Conservation (phyloP, 2,113 vertebrate genomes). For the Nibea albiflora region DNA sequence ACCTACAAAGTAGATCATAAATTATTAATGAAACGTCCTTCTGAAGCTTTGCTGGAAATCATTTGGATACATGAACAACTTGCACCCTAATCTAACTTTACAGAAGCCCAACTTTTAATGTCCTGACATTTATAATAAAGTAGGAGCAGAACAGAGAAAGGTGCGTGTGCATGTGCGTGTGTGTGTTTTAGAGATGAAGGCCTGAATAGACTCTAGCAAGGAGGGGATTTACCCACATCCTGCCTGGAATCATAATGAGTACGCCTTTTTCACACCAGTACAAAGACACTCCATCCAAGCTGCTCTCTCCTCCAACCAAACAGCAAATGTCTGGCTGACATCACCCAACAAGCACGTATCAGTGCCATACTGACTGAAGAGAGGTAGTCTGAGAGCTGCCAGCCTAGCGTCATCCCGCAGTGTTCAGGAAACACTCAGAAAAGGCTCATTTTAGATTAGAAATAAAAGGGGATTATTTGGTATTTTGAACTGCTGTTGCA, state of each 20-base stretch:
- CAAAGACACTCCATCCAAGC: conserved; percentile 74
- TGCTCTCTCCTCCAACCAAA: conserved; percentile 59
- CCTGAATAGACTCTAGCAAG: conserved; percentile 57
- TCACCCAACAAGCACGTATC: conserved; percentile 46
- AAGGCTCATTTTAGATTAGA: neutral
- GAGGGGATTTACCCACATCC: conserved; percentile 72
- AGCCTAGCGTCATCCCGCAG: conserved; percentile 11
- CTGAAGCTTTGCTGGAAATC: conserved; percentile 1
- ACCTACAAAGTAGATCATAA: conserved; percentile 38
- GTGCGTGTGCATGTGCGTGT: conserved; percentile 17
- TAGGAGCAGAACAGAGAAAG: conserved; percentile 14
- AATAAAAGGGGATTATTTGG: conserved; percentile 37
- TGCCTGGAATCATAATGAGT: conserved; percentile 83
- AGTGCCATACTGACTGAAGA: conserved; percentile 34
- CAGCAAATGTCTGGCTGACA: conserved; percentile 58
- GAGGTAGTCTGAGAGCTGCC: conserved; percentile 43
- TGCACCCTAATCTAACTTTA: conserved; percentile 5
- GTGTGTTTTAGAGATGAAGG: conserved; percentile 49
- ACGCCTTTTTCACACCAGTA: conserved; percentile 69
- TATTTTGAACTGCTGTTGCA: conserved; percentile 78
- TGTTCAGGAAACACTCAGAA: conserved; percentile 9
- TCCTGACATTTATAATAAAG: conserved; percentile 22
- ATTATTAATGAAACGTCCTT: conserved; percentile 39
- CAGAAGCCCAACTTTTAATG: conserved; percentile 15
- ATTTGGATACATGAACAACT: conserved; percentile 32